Evolutionary conservation across 2,888 invertebrate species (phyloP).

Genomic region (Stenurella melanura): DNA sequence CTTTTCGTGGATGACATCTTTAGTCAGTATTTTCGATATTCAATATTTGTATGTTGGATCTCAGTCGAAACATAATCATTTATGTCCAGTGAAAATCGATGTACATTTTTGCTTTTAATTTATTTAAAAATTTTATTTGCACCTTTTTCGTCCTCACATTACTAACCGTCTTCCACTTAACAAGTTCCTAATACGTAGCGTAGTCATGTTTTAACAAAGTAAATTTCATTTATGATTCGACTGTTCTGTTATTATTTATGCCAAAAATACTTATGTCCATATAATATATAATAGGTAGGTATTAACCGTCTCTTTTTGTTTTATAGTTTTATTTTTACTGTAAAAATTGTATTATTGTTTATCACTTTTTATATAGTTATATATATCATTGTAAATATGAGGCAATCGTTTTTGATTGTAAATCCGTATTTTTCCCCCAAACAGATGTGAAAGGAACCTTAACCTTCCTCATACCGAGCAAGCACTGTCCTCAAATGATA

Average conservation of each 20-base stretch:
- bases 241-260: slow-evolving; percentile 60
- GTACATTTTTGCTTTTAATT: slow-evolving; percentile 52
- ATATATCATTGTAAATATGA: slow-evolving; percentile 36
- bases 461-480: not conserved
- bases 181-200: slow-evolving; percentile 65
- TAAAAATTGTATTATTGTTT: slow-evolving; percentile 51
- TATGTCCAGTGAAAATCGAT: slow-evolving; percentile 36
- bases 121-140: slow-evolving; percentile 58
- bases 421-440: slow-evolving; percentile 13
- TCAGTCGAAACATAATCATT: slow-evolving; percentile 58
- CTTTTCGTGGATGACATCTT: slow-evolving; percentile 53
- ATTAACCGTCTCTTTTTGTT: slow-evolving; percentile 52
- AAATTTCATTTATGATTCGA: slow-evolving; percentile 49
- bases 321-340: slow-evolving; percentile 57
- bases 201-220: slow-evolving; percentile 44
- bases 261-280: slow-evolving; percentile 61
- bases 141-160: slow-evolving; percentile 59
- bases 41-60: slow-evolving; percentile 58
- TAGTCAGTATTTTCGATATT: slow-evolving; percentile 59
- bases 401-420: slow-evolving; percentile 39
- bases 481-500: not conserved
- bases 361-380: slow-evolving; percentile 47
- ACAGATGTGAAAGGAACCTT: not conserved
- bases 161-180: slow-evolving; percentile 68
- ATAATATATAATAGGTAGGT: slow-evolving; percentile 48